Evolutionary conservation across 92 coral and sea anemone species (phyloP).

Genomic region (Parazoanthus swiftii): DNA sequence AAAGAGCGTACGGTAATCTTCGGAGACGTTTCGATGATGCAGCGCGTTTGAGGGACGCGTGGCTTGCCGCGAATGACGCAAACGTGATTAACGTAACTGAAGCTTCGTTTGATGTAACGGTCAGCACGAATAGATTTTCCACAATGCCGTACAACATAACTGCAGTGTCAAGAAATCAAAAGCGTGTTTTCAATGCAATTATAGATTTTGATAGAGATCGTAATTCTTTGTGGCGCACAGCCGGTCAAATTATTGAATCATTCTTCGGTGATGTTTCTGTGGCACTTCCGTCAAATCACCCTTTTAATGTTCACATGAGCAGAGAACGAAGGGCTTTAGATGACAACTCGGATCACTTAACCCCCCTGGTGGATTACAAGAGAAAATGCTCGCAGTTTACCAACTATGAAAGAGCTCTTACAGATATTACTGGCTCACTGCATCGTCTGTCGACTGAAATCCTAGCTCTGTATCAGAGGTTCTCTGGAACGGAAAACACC

Average conservation of each 20-base stretch:
- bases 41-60: not conserved
- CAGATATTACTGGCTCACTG: constrained; percentile 53
- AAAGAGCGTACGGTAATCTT: constrained; percentile 45
- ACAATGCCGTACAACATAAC: constrained; percentile 27
- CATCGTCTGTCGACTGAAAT: constrained; percentile 52
- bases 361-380: constrained; percentile 49
- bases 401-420: constrained; percentile 62
- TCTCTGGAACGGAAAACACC: not conserved
- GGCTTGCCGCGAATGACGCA: constrained; percentile 12
- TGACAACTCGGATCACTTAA: constrained; percentile 4
- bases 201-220: constrained; percentile 39
- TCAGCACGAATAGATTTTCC: not conserved
- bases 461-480: constrained; percentile 19
- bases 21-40: constrained; percentile 26
- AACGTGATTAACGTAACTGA: constrained; percentile 23
- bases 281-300: constrained; percentile 48
- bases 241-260: constrained; percentile 47
- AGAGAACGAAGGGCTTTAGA: constrained; percentile 57
- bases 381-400: constrained; percentile 62
- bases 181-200: constrained; percentile 30
- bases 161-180: constrained; percentile 21
- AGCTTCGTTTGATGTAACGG: constrained; percentile 34
- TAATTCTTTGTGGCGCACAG: constrained; percentile 54
- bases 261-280: constrained; percentile 56
- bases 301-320: constrained; percentile 20